Conservation (phyloP, 2,113 vertebrate species). For the Patagioenas fasciata region DNA sequence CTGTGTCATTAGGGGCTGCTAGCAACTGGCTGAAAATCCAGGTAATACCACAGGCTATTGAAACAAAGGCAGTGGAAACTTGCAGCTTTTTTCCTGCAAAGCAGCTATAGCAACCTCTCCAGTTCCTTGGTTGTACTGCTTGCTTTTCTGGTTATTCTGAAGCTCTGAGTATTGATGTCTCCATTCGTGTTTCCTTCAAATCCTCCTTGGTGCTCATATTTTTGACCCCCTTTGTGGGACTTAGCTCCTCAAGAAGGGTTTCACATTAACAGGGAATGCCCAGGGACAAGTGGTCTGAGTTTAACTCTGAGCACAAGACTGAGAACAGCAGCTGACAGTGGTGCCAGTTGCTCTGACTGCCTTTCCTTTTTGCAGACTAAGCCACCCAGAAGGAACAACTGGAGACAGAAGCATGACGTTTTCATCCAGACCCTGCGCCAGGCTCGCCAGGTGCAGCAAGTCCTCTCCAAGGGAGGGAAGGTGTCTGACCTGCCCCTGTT, state of each 20-base stretch:
- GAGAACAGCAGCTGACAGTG: neutral
- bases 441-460: constrained; percentile 62
- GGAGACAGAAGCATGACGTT: constrained; percentile 74
- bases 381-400: constrained; percentile 64
- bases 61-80: neutral
- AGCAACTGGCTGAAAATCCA: neutral
- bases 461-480: constrained; percentile 61
- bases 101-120: neutral
- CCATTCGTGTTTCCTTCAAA: neutral
- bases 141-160: neutral
- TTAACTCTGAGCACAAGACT: neutral
- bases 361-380: constrained; percentile 47
- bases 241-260: neutral
- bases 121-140: neutral
- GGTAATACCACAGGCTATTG: neutral
- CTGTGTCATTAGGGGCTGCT: neutral
- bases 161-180: neutral
- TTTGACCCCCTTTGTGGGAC: neutral
- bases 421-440: constrained; percentile 71
- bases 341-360: neutral
- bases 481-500: constrained; percentile 26
- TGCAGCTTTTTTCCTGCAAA: neutral
- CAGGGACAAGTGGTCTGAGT: neutral
- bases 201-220: neutral
- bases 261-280: neutral